Conservation (phyloP, 2,888 invertebrate genomes). For the Noctua comes region DNA sequence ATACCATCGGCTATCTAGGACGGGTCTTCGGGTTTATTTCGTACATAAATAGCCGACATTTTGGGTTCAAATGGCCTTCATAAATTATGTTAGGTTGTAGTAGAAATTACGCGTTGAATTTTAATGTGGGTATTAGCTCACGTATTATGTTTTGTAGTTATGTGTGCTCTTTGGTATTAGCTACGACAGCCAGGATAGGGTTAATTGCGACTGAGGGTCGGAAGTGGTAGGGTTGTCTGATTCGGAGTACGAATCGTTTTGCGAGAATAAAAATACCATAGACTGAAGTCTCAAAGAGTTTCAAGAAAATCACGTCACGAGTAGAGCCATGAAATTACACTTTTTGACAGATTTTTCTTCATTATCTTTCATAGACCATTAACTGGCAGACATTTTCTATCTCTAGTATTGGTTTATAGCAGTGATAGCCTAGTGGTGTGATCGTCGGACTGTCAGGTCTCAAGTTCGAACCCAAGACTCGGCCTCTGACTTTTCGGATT, state of each 20-base stretch:
- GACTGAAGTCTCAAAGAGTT: background rate
- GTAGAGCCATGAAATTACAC: background rate
- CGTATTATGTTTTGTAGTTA: constrained; percentile 19
- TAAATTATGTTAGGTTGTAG: constrained; percentile 56
- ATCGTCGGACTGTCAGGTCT: background rate
- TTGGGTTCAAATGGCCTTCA: constrained; percentile 54
- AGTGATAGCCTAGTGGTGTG: background rate
- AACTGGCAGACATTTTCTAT: background rate
- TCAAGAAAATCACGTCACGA: background rate
- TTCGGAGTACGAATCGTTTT: background rate
- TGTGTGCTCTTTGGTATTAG: constrained; percentile 7
- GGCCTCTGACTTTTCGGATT: background rate
- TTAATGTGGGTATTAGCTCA: constrained; percentile 48
- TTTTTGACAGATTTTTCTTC: background rate
- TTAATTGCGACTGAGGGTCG: background rate
- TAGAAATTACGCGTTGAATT: constrained; percentile 55
- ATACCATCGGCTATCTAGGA: constrained; percentile 46
- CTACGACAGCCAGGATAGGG: background rate
- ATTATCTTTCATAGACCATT: background rate
- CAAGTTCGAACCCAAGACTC: background rate
- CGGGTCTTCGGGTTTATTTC: constrained; percentile 45
- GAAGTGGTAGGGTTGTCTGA: background rate
- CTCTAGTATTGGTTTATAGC: background rate
- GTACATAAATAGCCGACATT: constrained; percentile 55
- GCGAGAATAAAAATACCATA: background rate